phyloP scores from a whole-genome alignment of 2,888 invertebrate genomes.

The Uloborus plumipes region DNA sequence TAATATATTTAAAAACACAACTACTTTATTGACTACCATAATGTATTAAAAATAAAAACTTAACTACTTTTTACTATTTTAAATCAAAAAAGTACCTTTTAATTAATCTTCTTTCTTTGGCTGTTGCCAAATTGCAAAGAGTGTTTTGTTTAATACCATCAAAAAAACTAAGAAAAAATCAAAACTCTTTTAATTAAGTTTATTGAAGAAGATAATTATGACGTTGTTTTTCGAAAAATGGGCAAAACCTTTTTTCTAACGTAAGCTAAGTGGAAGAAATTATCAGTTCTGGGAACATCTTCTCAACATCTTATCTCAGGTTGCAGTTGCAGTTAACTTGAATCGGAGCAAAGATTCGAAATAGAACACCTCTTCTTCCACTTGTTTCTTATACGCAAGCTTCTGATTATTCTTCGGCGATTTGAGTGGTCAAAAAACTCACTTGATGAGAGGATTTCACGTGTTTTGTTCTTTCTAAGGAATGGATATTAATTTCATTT shows the following conservation, averaged over 20 bases:
- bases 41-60: no score
- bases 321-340: slow-evolving; percentile 17
- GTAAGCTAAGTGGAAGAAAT: slow-evolving; percentile 41
- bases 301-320: slow-evolving; percentile 40
- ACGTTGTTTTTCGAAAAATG: not conserved
- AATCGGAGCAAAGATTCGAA: no score
- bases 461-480: slow-evolving; percentile 5
- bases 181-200: slow-evolving; percentile 61
- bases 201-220: slow-evolving; percentile 62
- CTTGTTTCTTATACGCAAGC: no score
- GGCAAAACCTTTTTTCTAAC: not conserved
- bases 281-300: slow-evolving; percentile 43
- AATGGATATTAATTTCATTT: slow-evolving; percentile 21
- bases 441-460: slow-evolving; percentile 5
- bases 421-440: slow-evolving; percentile 2
- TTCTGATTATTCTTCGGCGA: no score
- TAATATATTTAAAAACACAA: no score
- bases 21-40: no score
- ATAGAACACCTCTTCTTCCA: no score
- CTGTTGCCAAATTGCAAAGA: no score
- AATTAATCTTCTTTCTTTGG: no score
- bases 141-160: no score
- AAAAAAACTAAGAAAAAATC: slow-evolving; percentile 35
- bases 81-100: no score
- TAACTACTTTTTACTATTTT: no score